Evolutionary conservation across 2,113 vertebrate species (phyloP).

Genomic region (Grammomys dolichurus): DNA sequence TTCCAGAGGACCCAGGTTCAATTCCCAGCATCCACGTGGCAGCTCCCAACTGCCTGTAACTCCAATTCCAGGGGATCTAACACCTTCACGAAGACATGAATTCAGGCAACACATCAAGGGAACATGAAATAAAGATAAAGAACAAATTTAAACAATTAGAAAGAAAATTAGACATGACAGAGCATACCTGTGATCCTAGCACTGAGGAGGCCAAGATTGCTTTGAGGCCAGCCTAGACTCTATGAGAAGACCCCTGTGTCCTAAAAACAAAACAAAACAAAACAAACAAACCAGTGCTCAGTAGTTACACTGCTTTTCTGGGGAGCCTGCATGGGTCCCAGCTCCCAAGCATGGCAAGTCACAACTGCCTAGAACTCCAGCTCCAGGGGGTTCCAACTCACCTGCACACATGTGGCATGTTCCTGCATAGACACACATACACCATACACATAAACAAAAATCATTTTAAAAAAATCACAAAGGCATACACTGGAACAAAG

Average conservation of each 20-base stretch:
- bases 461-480: background rate
- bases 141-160: background rate
- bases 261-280: no score
- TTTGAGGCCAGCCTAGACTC: background rate
- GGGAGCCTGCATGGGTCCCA: no score
- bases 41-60: background rate
- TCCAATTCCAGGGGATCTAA: background rate
- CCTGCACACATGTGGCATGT: background rate
- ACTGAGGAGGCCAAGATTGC: background rate
- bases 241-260: background rate
- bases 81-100: no score
- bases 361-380: background rate
- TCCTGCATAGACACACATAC: background rate
- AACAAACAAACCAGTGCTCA: background rate
- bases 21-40: background rate
- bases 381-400: background rate
- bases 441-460: background rate
- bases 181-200: background rate
- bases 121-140: no score
- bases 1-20: background rate
- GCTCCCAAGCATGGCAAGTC: no score
- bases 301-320: background rate
- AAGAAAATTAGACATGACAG: background rate
- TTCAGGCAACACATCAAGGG: background rate
- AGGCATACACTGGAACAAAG: background rate